Evolutionary conservation across 2,797 vertebrate genomes (phyloP).

Genomic region (Anomalospiza imberbis): DNA sequence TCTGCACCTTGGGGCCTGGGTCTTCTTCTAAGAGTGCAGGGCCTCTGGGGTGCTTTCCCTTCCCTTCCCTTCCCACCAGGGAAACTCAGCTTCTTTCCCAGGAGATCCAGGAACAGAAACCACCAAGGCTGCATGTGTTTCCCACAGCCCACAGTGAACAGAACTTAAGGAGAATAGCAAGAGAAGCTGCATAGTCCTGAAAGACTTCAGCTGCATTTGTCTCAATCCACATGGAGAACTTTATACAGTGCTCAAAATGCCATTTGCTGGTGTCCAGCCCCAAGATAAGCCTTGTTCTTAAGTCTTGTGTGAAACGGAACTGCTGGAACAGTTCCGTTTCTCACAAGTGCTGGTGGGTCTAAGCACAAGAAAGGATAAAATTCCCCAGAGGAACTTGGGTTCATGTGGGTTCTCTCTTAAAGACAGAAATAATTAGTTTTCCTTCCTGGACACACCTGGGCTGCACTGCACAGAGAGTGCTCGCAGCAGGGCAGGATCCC

Average conservation of each 20-base stretch:
- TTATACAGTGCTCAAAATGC: not conserved
- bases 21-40: not conserved
- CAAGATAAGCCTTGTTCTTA: not conserved
- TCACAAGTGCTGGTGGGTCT: not conserved
- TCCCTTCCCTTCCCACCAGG: not conserved
- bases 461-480: not conserved
- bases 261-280: not conserved
- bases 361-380: not conserved
- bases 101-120: not conserved
- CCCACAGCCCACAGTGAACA: accelerated
- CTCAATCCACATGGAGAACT: not conserved
- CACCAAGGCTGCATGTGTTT: not conserved
- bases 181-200: not conserved
- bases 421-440: not conserved
- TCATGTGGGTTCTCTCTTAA: not conserved
- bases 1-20: not conserved
- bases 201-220: not conserved
- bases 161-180: not conserved
- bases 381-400: not conserved
- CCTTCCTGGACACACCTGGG: not conserved
- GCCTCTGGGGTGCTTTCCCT: not conserved
- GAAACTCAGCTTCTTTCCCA: not conserved
- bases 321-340: not conserved
- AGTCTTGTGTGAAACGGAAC: not conserved
- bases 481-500: not conserved